Evolutionary conservation across 2,113 vertebrate genomes (phyloP), one percentile per base, ranked within the genome.

Genomic region (Elephas maximus): DNA sequence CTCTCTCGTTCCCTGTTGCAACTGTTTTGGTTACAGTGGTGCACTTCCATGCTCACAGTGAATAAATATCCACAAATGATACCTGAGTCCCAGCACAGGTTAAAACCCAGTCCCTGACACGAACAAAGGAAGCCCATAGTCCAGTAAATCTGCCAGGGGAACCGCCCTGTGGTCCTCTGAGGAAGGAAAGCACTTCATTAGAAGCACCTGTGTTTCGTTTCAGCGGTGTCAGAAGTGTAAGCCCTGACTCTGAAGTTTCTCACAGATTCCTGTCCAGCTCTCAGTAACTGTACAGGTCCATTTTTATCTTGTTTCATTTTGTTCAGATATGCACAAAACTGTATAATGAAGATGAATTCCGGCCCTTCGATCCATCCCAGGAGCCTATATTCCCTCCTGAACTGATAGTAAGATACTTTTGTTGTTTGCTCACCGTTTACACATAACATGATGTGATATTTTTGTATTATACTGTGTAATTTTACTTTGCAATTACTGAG

Each of bases 301-400:
- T 88, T 60, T 91, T 44, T 45, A 8, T 85, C 91, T 79, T 86
- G 5, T 30, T 97, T 77, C 88, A 44, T 73, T 96, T 95, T 92
- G 10, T 96, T 67, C 2, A 98, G 98, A 97, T 96, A 21, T 95
- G 89, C 71, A 98, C 97, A 2, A 98, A 98, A 95, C 96, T 99
- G 80, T 99, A 99, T 57, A 76, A 97, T 84, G 97, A 98, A 93
- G 98, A 98, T 0, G 98, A 99, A 33, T 98, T 99, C 88, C 96
- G 98, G 89, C 99, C 98, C 0, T 28, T 98, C 65, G 99, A 99
- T 90, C 98, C 98, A 9, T 99, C 99, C 6, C 99, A 99, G 96
- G 99, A 99, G 37, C 98, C 99, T 79, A 99, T 99, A 97, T 99
- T 99, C 93, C 99, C 99, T 67, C 99, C 99, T 62, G 99, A 99